Percentiles rank a stretch among this genome's conserved stretches.
Evolutionary conservation across 2,888 invertebrate genomes (phyloP).

Genomic region (Tricholauxania praeusta): DNA sequence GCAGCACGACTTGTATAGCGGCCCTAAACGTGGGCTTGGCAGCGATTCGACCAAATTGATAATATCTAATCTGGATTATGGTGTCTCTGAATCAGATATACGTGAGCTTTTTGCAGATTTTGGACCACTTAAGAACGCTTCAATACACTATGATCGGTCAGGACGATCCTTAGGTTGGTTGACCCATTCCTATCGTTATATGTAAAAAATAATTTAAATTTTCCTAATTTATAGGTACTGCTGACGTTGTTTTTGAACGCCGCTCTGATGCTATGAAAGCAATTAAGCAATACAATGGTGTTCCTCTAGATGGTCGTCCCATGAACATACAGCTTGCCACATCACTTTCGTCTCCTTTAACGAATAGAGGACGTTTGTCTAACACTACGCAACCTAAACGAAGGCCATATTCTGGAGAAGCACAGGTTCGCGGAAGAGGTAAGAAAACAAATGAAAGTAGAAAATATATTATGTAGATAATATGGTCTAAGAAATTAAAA

Average conservation of each 20-base stretch:
- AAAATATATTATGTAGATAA: no score
- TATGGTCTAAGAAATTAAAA: no score
- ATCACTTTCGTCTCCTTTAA: slow-evolving; percentile 4
- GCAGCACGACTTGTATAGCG: slow-evolving; percentile 26
- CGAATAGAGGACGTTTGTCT: not conserved
- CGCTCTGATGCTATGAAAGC: slow-evolving; percentile 32
- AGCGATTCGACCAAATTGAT: slow-evolving; percentile 16
- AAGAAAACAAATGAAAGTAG: not conserved
- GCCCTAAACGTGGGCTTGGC: not conserved
- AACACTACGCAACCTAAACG: not conserved
- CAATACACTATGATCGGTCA: slow-evolving; percentile 30
- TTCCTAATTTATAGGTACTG: slow-evolving; percentile 15
- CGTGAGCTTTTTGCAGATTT: slow-evolving; percentile 33
- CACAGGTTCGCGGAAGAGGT: slow-evolving; percentile 22
- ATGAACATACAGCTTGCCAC: slow-evolving; percentile 34
- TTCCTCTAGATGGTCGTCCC: slow-evolving; percentile 34
- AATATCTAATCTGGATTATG: slow-evolving; percentile 35
- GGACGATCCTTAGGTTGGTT: slow-evolving; percentile 28
- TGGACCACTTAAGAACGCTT: slow-evolving; percentile 23
- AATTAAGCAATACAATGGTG: slow-evolving; percentile 33
- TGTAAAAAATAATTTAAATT: not conserved
- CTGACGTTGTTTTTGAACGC: slow-evolving; percentile 28
- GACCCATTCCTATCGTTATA: not conserved
- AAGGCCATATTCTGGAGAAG: not conserved
- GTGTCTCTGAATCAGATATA: slow-evolving; percentile 30